Percentiles rank a stretch among this genome's conserved stretches.
These are phyloP conservation scores for Ypsolopha scabrella DNA, from an alignment of 2,888 invertebrate species.

Conservation along the genomic window DNA sequence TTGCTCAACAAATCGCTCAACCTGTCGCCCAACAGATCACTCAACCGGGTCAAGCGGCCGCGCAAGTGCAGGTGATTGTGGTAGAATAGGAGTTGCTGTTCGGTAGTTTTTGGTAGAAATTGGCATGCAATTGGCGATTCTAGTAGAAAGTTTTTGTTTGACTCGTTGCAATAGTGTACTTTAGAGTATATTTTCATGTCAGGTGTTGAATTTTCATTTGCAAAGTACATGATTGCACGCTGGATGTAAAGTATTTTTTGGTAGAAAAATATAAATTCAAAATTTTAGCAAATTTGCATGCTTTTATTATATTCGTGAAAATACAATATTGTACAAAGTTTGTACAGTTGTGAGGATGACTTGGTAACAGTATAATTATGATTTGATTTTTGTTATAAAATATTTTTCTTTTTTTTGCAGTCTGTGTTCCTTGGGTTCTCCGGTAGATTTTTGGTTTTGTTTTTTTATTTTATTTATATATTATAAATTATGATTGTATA, in stretches of 20 bases:
- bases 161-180: neutral
- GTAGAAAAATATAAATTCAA: no score
- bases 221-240: no score
- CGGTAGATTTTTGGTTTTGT: constrained; percentile 55
- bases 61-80: constrained; percentile 1
- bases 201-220: neutral
- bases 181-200: neutral
- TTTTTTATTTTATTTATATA: constrained; percentile 3
- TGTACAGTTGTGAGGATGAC: neutral
- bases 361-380: neutral
- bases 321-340: no score
- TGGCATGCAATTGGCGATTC: neutral
- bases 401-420: neutral
- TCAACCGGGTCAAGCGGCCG: constrained; percentile 4
- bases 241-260: no score
- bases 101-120: neutral
- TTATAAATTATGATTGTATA: no score
- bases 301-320: no score
- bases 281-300: no score
- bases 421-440: constrained; percentile 54
- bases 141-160: constrained; percentile 4
- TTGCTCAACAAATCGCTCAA: neutral
- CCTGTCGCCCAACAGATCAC: neutral
- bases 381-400: neutral
- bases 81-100: neutral